Conservation (phyloP, 2,888 invertebrate species). For the Scaptomyza parva region DNA sequence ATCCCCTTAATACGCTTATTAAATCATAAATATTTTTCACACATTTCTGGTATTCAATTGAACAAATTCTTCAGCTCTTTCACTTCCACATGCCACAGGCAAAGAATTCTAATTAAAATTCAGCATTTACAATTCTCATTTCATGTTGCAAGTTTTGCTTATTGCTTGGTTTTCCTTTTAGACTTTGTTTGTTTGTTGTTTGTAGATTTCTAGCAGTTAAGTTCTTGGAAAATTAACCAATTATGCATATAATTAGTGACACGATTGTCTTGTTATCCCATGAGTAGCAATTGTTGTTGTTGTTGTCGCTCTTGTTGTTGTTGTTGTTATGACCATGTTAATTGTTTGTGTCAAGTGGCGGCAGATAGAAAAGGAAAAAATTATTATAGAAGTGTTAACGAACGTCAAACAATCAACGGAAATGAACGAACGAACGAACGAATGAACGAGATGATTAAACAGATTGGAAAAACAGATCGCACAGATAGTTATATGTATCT, state of each 20-base stretch:
- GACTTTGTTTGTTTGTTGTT: background rate
- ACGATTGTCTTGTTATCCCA: conserved; percentile 74
- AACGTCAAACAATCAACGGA: conserved; percentile 66
- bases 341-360: conserved; percentile 72
- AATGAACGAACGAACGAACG: conserved; percentile 29
- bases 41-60: background rate
- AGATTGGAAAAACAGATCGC: conserved; percentile 28
- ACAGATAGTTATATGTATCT: background rate
- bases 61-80: background rate
- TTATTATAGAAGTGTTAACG: conserved; percentile 62
- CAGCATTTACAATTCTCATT: conserved; percentile 46
- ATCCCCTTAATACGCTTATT: background rate
- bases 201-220: conserved; percentile 22
- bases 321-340: conserved; percentile 67
- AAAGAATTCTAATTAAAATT: conserved; percentile 17
- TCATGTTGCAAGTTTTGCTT: conserved; percentile 23
- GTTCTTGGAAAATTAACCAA: conserved; percentile 76
- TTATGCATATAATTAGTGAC: conserved; percentile 80
- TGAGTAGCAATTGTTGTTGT: conserved; percentile 40
- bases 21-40: background rate
- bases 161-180: conserved; percentile 15
- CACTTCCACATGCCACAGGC: background rate
- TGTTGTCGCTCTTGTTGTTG: conserved; percentile 38
- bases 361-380: conserved; percentile 48
- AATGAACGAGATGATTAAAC: conserved; percentile 43